A percentile compares a stretch with the other conserved stretches of the same genome.
Conservation (phyloP, 2,797 vertebrate genomes). For the Diceros bicornis region DNA sequence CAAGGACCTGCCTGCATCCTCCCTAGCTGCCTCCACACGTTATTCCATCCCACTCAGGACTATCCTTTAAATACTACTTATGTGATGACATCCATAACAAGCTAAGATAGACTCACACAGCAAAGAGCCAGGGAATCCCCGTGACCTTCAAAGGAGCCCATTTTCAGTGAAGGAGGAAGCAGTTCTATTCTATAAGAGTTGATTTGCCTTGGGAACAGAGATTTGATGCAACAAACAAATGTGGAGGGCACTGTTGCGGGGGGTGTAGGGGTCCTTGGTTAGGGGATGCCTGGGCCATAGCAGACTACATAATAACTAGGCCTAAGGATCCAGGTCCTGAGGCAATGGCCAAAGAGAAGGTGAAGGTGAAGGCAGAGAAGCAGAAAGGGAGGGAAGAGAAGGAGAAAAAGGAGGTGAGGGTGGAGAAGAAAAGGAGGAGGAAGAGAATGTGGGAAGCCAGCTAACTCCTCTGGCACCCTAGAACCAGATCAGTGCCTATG, state of each 20-base stretch:
- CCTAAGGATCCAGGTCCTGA: neutral
- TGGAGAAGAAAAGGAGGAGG: neutral
- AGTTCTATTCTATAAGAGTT: neutral
- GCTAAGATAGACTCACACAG: neutral
- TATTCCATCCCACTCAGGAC: neutral
- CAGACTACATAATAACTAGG: neutral
- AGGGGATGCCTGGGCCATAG: neutral
- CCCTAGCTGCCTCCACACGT: neutral
- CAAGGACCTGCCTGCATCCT: neutral
- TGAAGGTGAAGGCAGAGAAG: neutral
- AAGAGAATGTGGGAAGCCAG: neutral
- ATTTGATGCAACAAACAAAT: neutral
- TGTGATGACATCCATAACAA: neutral
- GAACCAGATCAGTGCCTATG: neutral
- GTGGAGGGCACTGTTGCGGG: neutral
- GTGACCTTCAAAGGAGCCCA: neutral
- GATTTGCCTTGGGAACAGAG: neutral
- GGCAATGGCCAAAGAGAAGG: neutral
- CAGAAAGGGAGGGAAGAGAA: neutral
- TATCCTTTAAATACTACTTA: neutral
- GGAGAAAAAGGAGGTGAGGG: neutral
- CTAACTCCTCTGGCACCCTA: neutral
- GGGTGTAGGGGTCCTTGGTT: too few relatives aligned
- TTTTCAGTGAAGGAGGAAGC: neutral
- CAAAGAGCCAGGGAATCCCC: neutral